Base-by-base conservation (phyloP, 2,888 invertebrate species). In the Prosapia bicincta region DNA sequence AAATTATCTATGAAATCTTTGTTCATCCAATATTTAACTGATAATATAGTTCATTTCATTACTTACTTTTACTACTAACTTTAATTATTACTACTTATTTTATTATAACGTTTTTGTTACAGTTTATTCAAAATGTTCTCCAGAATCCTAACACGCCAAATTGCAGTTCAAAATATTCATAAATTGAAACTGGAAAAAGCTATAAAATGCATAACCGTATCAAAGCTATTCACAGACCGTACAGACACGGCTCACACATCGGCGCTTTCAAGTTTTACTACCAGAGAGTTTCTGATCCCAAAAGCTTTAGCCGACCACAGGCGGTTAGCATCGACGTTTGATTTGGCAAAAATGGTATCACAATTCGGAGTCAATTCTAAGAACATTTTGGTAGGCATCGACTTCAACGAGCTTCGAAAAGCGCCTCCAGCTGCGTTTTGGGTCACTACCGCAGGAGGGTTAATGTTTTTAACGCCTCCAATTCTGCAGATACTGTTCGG, bases 391-490 rank as follows among this genome's bases (percentile, higher is more conserved):
- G 65, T 54, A 30, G 66, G 69, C 10, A 25, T 69, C 13, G 73
- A 73, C 54, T 26, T 73, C n/a, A 66, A 38, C 70, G 28, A 71
- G 65, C 20, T 75, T n/a, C 66, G 38, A 5, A 69, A 43, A 28
- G 70, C 75, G 2, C 75, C 69, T 24, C 3, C 70, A 9, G 25
- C 75, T 1, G 66, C 73, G 3, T 73, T 73, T 26, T 75, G 75
- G 75, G 15, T 25, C 10, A 24, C 32, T 10, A 24, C 66, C 3
- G 70, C 30, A 0, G 24, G 26, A 26, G 75, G 66, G 0, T 30
- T 15, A 2, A 20, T 24, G 3, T 32, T 38, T 30, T n/a, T 71
- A 20, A 23, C 65, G 2, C 1, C 66, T 1, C 73, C 73, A 9
- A 13, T 73, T 5, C 23, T 73, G 26, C 68, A 73, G 26, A 9